Conservation (phyloP, 2,888 invertebrate species). For the Hirtodrosophila cameraria region DNA sequence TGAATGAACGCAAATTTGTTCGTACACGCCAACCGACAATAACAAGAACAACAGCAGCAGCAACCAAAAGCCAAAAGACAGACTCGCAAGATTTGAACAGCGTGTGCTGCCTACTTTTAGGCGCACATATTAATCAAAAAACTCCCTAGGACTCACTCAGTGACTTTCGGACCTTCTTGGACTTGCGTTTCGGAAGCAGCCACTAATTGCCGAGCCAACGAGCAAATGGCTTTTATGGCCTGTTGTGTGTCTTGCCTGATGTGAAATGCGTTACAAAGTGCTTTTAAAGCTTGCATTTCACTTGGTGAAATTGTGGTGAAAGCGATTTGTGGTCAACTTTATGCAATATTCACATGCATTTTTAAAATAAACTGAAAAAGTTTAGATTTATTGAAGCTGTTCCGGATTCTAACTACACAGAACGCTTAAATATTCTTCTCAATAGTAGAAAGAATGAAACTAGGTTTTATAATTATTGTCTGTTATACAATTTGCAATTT, state of each 20-base stretch:
- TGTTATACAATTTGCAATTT: too few species aligned
- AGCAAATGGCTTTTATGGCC: conserved; percentile 20
- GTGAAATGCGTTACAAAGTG: conserved; percentile 6
- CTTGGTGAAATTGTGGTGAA: conserved; percentile 2
- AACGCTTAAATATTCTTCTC: too few species aligned
- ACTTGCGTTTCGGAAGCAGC: conserved; percentile 32
- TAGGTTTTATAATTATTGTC: too few species aligned
- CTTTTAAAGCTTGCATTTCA: background rate
- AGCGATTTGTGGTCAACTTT: background rate
- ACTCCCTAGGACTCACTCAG: conserved; percentile 14
- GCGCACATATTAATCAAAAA: conserved; percentile 72
- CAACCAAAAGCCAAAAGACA: background rate
- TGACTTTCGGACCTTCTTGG: conserved; percentile 2
- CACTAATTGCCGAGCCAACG: conserved; percentile 33
- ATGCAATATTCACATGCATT: too few species aligned
- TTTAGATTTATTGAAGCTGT: too few species aligned
- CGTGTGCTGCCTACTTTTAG: conserved; percentile 48
- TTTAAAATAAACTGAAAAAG: too few species aligned
- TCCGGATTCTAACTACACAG: too few species aligned
- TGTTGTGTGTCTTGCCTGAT: conserved; percentile 18
- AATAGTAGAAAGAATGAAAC: too few species aligned
- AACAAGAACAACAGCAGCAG: conserved; percentile 2
- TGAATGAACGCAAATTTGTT: conserved; percentile 78
- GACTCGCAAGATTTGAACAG: conserved; percentile 28
- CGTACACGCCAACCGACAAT: background rate